Conservation (phyloP, 2,888 invertebrate species). For the Meandrusa payeni region DNA sequence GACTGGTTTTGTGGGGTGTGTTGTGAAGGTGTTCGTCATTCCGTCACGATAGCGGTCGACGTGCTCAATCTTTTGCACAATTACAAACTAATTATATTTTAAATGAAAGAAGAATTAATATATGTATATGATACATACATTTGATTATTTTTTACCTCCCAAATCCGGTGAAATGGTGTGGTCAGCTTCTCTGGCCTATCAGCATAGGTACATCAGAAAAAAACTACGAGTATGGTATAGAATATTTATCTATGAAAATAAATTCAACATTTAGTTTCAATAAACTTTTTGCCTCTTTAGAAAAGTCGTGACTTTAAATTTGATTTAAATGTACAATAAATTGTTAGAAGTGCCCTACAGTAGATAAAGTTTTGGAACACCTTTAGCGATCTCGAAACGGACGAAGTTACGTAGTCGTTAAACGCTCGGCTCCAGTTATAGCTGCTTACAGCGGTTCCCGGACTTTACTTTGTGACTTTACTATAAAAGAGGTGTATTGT, state of each 20-base stretch:
- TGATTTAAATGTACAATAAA: conserved; percentile 11
- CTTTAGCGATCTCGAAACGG: conserved; percentile 20
- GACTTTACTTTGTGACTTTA: not conserved
- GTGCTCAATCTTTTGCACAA: no score
- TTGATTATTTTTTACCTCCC: no score
- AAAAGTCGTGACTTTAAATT: not conserved
- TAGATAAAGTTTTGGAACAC: conserved; percentile 18
- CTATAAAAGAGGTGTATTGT: not conserved
- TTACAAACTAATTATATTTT: no score
- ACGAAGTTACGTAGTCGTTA: conserved; percentile 23
- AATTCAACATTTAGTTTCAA: no score
- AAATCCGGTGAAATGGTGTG: no score
- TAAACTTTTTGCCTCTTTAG: no score
- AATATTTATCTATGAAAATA: no score
- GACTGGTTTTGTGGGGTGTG: conserved; percentile 6
- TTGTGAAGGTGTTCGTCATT: not conserved
- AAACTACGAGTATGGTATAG: no score
- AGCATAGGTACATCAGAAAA: no score
- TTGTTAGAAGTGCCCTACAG: conserved; percentile 9
- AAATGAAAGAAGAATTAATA: no score
- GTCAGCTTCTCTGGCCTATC: no score
- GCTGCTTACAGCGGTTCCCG: conserved; percentile 6
- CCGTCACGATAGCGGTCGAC: not conserved
- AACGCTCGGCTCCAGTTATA: conserved; percentile 18
- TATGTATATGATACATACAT: no score